Percentiles rank a stretch among this genome's conserved stretches.
These are phyloP conservation scores for Alloscopus bannaensis DNA, from an alignment of 2,888 invertebrate species.

Conservation along the genomic window DNA sequence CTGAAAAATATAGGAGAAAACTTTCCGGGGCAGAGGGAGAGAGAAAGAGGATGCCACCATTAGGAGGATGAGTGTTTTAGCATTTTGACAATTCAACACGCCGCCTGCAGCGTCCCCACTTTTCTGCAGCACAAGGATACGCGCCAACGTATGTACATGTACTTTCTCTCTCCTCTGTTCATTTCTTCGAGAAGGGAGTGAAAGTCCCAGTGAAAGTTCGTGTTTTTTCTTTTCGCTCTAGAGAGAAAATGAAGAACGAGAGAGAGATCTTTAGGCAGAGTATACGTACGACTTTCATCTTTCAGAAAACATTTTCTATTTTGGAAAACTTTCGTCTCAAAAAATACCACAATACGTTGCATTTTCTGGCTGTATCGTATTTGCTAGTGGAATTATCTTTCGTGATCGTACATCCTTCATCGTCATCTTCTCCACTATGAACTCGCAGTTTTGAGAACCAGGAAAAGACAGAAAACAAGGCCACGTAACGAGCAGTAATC, in stretches of 20 bases:
- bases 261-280: constrained; percentile 1
- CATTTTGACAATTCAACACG: constrained; percentile 47
- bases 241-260: background rate
- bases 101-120: constrained; percentile 6
- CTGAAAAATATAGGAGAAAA: no score
- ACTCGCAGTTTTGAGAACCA: background rate
- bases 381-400: constrained; percentile 6
- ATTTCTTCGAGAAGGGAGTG: no score
- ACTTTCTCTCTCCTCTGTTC: background rate
- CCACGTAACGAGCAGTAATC: constrained; percentile 40
- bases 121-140: background rate
- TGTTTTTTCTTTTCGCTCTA: background rate
- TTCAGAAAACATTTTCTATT: background rate
- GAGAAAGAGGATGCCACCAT: background rate
- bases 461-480: constrained; percentile 10
- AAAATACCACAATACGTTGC: no score
- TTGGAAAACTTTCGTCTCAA: constrained; percentile 24
- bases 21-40: background rate
- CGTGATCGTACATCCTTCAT: constrained; percentile 10
- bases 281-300: background rate
- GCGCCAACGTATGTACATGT: background rate
- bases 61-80: constrained; percentile 25
- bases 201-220: constrained; percentile 8
- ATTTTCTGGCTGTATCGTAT: no score
- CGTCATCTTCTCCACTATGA: constrained; percentile 1